Evolutionary conservation across 1,140 invertebrate species (phyloP).

Genomic region (Aphelinus atriplicis): DNA sequence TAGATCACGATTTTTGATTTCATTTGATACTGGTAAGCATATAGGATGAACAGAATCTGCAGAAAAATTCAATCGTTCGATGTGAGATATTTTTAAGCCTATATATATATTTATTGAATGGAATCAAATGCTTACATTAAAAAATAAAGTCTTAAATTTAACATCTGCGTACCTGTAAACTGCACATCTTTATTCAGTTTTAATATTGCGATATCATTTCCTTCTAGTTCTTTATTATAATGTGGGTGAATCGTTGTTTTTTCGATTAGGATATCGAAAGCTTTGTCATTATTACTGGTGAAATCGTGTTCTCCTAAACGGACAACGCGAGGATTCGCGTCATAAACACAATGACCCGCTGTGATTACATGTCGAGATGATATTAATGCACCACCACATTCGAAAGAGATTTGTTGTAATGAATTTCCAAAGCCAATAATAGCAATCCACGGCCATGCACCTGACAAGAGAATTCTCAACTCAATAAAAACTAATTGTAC

Average conservation of each 20-base stretch:
- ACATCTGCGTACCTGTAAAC: slow-evolving; percentile 66
- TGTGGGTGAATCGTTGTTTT: slow-evolving; percentile 71
- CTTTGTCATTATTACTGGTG: slow-evolving; percentile 69
- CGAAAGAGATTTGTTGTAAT: slow-evolving; percentile 43
- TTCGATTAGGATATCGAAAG: slow-evolving; percentile 71
- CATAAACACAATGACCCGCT: slow-evolving; percentile 83
- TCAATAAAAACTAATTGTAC: no score
- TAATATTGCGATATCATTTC: slow-evolving; percentile 82
- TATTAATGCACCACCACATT: slow-evolving; percentile 83
- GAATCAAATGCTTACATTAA: no score
- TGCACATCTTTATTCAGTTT: slow-evolving; percentile 69
- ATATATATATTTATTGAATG: no score
- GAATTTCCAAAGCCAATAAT: slow-evolving; percentile 72
- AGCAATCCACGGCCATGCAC: slow-evolving; percentile 79
- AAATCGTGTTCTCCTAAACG: slow-evolving; percentile 80
- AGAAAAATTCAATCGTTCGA: slow-evolving; percentile 52
- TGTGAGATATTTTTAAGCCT: no score
- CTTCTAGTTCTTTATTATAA: slow-evolving; percentile 71
- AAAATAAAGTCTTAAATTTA: no score
- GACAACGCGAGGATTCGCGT: slow-evolving; percentile 68
- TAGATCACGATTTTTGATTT: slow-evolving; percentile 65
- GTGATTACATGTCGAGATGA: slow-evolving; percentile 79
- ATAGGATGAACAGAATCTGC: slow-evolving; percentile 76
- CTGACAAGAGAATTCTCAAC: slow-evolving; percentile 51
- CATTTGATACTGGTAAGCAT: slow-evolving; percentile 74